Conservation (phyloP, 64 coral and sea anemone genomes). For the Dendrophyllia cribrosa region DNA sequence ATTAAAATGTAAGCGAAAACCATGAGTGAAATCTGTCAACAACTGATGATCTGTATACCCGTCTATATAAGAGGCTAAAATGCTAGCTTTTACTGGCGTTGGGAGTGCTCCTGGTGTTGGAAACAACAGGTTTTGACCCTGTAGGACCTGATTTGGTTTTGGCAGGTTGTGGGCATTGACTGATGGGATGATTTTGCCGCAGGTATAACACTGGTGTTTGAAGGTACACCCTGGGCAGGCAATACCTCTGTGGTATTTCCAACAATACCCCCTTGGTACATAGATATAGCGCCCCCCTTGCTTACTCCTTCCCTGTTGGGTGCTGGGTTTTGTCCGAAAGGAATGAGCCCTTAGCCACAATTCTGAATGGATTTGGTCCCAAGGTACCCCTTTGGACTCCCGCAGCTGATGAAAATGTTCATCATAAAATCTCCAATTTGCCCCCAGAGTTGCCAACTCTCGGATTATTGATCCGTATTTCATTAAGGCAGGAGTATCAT, state of each 20-base stretch:
- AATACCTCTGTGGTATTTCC: not conserved
- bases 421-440: conserved; percentile 66
- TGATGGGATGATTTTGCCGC: not conserved
- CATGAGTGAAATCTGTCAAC: not conserved
- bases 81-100: not conserved
- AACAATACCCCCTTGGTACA: not conserved
- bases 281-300: not conserved
- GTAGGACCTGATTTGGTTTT: too few relatives aligned
- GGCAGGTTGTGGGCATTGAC: not conserved
- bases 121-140: not conserved
- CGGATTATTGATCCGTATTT: conserved; percentile 51
- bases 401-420: conserved; percentile 42
- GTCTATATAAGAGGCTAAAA: not conserved
- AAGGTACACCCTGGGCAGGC: not conserved
- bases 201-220: too few relatives aligned
- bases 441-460: conserved; percentile 41
- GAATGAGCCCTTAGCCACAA: not conserved
- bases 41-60: not conserved
- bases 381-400: not conserved
- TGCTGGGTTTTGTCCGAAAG: not conserved
- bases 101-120: not conserved
- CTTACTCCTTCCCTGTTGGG: not conserved
- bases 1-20: not conserved
- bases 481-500: conserved; percentile 47
- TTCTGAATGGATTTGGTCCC: not conserved